A percentile compares a stretch with the other conserved stretches of the same genome.
Conservation (phyloP, 2,797 vertebrate genomes). For the Ctenopoma multispine region DNA sequence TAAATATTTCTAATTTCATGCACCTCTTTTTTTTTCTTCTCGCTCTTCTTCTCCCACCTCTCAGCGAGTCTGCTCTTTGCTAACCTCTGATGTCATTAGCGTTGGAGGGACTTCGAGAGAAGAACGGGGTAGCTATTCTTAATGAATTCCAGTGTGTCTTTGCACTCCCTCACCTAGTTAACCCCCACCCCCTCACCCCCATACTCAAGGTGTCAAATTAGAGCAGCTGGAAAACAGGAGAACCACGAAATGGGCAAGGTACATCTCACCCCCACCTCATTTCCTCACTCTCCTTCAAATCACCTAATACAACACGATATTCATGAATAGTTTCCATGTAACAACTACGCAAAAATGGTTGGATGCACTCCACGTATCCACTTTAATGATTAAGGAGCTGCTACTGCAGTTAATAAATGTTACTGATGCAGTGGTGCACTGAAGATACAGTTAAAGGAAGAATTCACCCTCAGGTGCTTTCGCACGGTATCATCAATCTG, state of each 20-base stretch:
- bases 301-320: slow-evolving; percentile 72
- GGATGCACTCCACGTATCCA: slow-evolving; percentile 65
- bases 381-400: slow-evolving; percentile 64
- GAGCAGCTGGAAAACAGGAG: slow-evolving; percentile 85
- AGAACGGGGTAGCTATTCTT: slow-evolving; percentile 85
- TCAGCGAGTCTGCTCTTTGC: slow-evolving; percentile 74
- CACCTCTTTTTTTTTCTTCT: slow-evolving; percentile 26
- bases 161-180: slow-evolving; percentile 90
- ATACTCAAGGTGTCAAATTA: slow-evolving; percentile 96
- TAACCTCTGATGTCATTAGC: slow-evolving; percentile 97
- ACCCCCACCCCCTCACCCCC: slow-evolving; percentile 72
- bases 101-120: slow-evolving; percentile 82
- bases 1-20: slow-evolving; percentile 51
- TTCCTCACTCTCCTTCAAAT: slow-evolving; percentile 70
- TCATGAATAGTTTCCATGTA: slow-evolving; percentile 70
- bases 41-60: slow-evolving; percentile 50
- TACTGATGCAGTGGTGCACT: slow-evolving; percentile 28
- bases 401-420: slow-evolving; percentile 59
- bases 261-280: slow-evolving; percentile 69
- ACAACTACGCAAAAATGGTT: slow-evolving; percentile 66
- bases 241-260: slow-evolving; percentile 81
- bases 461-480: slow-evolving; percentile 22
- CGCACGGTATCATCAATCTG: slow-evolving; percentile 1
- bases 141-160: slow-evolving; percentile 95
- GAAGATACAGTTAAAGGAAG: slow-evolving; percentile 24